Evolutionary conservation across 2,888 invertebrate genomes (phyloP).

Genomic region (Atethmia centrago): DNA sequence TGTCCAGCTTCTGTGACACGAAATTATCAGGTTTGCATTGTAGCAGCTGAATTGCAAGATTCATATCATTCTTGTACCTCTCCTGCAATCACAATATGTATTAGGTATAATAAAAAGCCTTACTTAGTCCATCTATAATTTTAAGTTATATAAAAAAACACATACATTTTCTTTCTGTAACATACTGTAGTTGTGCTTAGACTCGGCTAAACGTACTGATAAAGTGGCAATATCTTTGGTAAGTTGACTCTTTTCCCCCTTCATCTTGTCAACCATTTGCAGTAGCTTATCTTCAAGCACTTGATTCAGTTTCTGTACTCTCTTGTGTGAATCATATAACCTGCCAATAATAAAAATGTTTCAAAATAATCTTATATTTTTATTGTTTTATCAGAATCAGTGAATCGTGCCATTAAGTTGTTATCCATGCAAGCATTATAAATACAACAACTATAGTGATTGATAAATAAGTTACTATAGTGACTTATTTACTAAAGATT

Average conservation of each 20-base stretch:
- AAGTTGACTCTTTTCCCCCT: conserved; percentile 96
- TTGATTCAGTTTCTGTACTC: conserved; percentile 98
- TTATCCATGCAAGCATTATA: not conserved
- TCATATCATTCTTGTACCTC: conserved; percentile 97
- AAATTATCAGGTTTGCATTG: conserved; percentile 99
- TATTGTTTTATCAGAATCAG: conserved; percentile 2
- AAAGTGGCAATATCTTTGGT: conserved; percentile 96
- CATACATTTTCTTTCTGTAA: conserved; percentile 96
- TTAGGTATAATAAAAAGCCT: too few species aligned
- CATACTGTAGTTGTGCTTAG: conserved; percentile 95
- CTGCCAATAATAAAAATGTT: conserved; percentile 84
- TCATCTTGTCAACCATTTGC: conserved; percentile 97
- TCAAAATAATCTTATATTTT: not conserved
- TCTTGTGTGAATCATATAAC: conserved; percentile 97
- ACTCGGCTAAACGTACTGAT: conserved; percentile 95
- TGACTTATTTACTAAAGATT: not conserved
- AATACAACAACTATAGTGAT: not conserved
- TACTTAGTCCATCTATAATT: too few species aligned
- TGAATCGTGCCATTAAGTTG: not conserved
- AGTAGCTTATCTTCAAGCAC: conserved; percentile 98
- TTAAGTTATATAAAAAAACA: conserved; percentile 58
- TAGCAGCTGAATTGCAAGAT: conserved; percentile 97
- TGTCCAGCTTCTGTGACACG: conserved; percentile 97
- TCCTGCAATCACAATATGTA: conserved; percentile 92
- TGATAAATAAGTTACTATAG: not conserved